These are phyloP conservation scores for Polyergus mexicanus DNA, from an alignment of 1,140 invertebrate species.

Conservation along the genomic window DNA sequence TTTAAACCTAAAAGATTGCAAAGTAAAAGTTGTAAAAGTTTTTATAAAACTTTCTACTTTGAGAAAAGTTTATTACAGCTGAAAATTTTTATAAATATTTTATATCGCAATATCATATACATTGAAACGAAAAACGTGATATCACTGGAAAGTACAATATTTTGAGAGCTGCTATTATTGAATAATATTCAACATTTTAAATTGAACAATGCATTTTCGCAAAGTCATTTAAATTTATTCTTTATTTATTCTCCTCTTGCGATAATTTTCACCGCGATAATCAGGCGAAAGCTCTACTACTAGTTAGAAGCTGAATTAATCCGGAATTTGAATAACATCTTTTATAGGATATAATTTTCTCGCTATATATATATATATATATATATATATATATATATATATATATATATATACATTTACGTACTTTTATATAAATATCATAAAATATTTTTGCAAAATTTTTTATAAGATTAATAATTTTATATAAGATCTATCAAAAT, in stretches of 20 bases:
- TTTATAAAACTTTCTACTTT: background rate
- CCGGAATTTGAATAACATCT: too few relatives aligned
- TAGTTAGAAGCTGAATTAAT: too few relatives aligned
- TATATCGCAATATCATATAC: background rate
- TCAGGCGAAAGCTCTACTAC: too few relatives aligned
- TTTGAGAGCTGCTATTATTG: too few relatives aligned
- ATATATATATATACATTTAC: background rate
- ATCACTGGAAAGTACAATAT: too few relatives aligned
- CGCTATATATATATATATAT: too few relatives aligned
- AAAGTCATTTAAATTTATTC: background rate
- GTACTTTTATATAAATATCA: too few relatives aligned
- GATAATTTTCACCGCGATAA: background rate
- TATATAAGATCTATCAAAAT: constrained; percentile 57
- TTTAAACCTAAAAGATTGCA: background rate
- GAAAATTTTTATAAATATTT: background rate
- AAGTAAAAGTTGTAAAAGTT: too few relatives aligned
- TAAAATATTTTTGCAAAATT: background rate
- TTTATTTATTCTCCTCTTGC: background rate
- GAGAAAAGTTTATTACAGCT: too few relatives aligned
- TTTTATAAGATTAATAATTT: too few relatives aligned
- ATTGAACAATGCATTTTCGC: background rate
- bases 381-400: too few relatives aligned
- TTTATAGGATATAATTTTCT: background rate
- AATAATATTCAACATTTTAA: background rate
- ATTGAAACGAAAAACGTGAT: too few relatives aligned